These are phyloP conservation scores for Leptodactylus fallax DNA, from an alignment of 2,797 vertebrate species.

Conservation along the genomic window DNA sequence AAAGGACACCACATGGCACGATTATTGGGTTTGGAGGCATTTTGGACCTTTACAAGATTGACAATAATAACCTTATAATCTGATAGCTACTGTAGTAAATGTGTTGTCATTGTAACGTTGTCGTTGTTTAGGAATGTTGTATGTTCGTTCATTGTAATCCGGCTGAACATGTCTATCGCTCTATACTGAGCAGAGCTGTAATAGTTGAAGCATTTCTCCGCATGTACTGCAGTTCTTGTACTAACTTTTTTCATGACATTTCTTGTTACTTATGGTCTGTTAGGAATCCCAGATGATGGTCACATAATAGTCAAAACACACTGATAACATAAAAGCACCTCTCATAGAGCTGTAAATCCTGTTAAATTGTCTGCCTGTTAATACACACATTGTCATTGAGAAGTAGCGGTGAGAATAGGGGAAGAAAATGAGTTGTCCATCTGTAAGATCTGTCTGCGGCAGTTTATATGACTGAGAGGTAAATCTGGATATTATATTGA, in stretches of 20 bases:
- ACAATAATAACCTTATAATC: too few species aligned
- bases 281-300: not conserved
- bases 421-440: constrained; percentile 23
- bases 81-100: too few species aligned
- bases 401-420: constrained; percentile 29
- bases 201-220: not conserved
- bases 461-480: not conserved
- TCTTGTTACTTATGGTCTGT: constrained; percentile 9
- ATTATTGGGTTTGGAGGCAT: too few species aligned
- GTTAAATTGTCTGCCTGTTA: constrained; percentile 28
- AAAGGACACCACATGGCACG: too few species aligned
- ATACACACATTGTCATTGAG: constrained; percentile 46
- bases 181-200: not conserved
- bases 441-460: not conserved
- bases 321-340: constrained; percentile 25
- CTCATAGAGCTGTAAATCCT: constrained; percentile 11
- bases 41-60: too few species aligned
- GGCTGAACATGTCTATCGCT: not conserved
- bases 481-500: constrained; percentile 5
- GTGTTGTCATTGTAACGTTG: too few species aligned
- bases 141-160: not conserved
- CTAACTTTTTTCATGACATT: constrained; percentile 2
- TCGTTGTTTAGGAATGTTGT: too few species aligned
- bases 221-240: not conserved
- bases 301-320: constrained; percentile 1